Percentiles rank a stretch among this genome's conserved stretches.
Evolutionary conservation across 2,797 vertebrate genomes (phyloP).

Genomic region (Galaxias olidus): DNA sequence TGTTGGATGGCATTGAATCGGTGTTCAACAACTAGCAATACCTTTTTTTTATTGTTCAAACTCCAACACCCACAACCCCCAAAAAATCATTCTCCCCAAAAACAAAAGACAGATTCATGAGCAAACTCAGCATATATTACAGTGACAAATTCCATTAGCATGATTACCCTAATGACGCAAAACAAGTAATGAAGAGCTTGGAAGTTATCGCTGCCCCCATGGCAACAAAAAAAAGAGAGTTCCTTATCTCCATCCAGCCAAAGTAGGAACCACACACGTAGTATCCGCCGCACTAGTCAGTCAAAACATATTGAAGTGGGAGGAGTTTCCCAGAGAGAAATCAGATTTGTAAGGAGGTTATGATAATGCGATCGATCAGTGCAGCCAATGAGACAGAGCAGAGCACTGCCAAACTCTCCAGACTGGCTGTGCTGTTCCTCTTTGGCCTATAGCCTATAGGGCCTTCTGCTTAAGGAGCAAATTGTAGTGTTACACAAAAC

Average conservation of each 20-base stretch:
- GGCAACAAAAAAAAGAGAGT: constrained; percentile 40
- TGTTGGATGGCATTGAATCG: constrained; percentile 55
- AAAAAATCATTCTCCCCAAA: constrained; percentile 35
- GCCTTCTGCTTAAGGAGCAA: constrained; percentile 53
- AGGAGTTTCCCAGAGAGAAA: constrained; percentile 63
- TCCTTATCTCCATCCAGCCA: constrained; percentile 63
- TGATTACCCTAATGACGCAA: constrained; percentile 55
- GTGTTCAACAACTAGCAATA: constrained; percentile 52
- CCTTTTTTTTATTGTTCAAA: constrained; percentile 52
- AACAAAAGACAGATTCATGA: constrained; percentile 19
- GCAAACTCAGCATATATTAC: constrained; percentile 38
- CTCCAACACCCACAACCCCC: constrained; percentile 44
- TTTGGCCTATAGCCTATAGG: background rate
- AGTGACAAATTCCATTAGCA: constrained; percentile 56
- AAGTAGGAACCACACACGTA: constrained; percentile 67
- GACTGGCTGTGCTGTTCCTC: constrained; percentile 31
- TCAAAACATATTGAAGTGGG: constrained; percentile 70
- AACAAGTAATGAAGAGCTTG: constrained; percentile 52
- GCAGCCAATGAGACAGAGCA: constrained; percentile 14
- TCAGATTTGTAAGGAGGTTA: constrained; percentile 64
- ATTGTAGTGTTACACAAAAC: constrained; percentile 61
- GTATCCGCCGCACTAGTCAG: constrained; percentile 65
- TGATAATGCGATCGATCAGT: constrained; percentile 30
- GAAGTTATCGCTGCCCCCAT: constrained; percentile 40
- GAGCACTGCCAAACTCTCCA: constrained; percentile 32